phyloP scores from a whole-genome alignment of 2,888 invertebrate species.

The Ectropis crepuscularia region DNA sequence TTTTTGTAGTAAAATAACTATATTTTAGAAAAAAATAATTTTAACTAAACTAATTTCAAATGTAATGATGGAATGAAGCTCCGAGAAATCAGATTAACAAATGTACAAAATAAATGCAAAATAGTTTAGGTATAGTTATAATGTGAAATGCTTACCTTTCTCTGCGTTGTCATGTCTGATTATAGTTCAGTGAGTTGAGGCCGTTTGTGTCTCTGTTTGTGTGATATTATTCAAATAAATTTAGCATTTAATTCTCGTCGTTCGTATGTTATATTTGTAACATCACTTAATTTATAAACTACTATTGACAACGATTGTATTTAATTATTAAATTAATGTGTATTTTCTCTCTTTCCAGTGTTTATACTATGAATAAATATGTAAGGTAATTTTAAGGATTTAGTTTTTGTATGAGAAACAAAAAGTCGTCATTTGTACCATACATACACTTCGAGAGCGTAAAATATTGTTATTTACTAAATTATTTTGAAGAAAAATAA shows the following conservation, averaged over 20 bases:
- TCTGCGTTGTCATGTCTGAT: not conserved
- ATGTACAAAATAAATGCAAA: slow-evolving; percentile 38
- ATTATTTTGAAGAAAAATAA: slow-evolving; percentile 82
- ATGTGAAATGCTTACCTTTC: not conserved
- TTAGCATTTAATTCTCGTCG: no score
- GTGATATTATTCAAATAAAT: not conserved
- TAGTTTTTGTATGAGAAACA: slow-evolving; percentile 78
- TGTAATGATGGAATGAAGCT: slow-evolving; percentile 14
- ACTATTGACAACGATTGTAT: not conserved
- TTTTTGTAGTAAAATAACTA: no score
- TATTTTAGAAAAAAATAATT: not conserved
- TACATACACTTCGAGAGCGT: slow-evolving; percentile 67
- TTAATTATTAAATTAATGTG: slow-evolving; percentile 1
- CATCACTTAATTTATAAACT: not conserved
- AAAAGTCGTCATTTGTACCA: slow-evolving; percentile 82
- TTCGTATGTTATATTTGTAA: not conserved
- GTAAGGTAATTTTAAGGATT: slow-evolving; percentile 67
- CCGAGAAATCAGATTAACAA: slow-evolving; percentile 3
- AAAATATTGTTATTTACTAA: slow-evolving; percentile 79
- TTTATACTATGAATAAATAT: slow-evolving; percentile 20
- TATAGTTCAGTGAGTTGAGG: not conserved
- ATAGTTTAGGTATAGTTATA: slow-evolving; percentile 10
- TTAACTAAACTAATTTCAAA: not conserved
- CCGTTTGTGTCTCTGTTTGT: not conserved
- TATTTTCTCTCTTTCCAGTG: slow-evolving; percentile 26